These are phyloP conservation scores for Mungos mungo DNA, from an alignment of 2,113 vertebrate species.

Conservation along the genomic window DNA sequence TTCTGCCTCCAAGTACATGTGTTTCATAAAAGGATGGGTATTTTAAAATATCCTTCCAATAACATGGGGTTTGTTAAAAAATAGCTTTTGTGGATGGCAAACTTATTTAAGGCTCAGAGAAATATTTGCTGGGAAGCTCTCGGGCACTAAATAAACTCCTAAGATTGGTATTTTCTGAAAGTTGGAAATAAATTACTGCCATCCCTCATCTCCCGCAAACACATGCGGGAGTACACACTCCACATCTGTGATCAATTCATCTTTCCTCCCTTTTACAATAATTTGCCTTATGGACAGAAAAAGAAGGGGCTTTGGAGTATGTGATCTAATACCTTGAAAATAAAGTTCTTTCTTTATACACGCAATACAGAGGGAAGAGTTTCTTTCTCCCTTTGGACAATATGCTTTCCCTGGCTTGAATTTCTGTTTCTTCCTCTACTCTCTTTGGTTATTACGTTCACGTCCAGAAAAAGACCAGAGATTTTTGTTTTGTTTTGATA, in stretches of 20 bases:
- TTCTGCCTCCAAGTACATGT: neutral
- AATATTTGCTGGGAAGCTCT: slow-evolving; percentile 23
- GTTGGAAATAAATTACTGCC: slow-evolving; percentile 52
- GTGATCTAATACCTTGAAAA: slow-evolving; percentile 18
- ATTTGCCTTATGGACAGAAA: slow-evolving; percentile 28
- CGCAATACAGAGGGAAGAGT: neutral
- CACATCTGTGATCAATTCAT: slow-evolving; percentile 54
- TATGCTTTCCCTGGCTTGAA: neutral
- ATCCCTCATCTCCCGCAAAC: slow-evolving; percentile 17
- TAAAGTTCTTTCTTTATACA: neutral
- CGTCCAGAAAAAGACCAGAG: neutral
- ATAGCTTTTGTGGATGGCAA: slow-evolving; percentile 8
- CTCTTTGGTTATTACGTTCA: neutral
- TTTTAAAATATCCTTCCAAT: neutral
- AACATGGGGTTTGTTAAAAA: neutral
- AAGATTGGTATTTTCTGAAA: slow-evolving; percentile 43
- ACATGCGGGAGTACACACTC: neutral
- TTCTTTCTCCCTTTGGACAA: neutral
- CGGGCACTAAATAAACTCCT: slow-evolving; percentile 26
- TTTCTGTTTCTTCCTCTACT: neutral
- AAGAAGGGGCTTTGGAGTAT: neutral
- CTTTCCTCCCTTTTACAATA: neutral
- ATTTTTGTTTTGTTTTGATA: neutral
- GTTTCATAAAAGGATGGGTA: slow-evolving; percentile 25
- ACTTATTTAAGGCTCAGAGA: slow-evolving; percentile 26